Conservation (phyloP, 2,113 vertebrate species). For the Lagenorhynchus albirostris region DNA sequence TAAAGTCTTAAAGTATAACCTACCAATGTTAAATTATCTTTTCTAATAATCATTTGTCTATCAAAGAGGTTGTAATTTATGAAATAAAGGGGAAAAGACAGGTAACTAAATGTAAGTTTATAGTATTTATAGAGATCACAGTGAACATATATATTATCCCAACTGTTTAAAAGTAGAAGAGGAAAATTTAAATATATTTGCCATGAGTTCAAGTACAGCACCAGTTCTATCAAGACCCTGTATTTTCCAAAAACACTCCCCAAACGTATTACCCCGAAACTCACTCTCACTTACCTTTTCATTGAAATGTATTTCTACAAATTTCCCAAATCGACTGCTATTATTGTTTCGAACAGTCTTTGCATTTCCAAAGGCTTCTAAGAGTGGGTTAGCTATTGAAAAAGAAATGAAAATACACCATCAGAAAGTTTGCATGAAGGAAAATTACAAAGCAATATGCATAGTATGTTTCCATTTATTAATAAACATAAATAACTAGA, state of each 20-base stretch:
- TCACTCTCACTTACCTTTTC: slow-evolving; percentile 87
- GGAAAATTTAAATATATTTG: not conserved
- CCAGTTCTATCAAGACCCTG: not conserved
- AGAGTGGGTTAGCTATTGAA: slow-evolving; percentile 92
- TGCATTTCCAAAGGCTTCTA: slow-evolving; percentile 98
- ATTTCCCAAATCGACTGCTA: slow-evolving; percentile 98
- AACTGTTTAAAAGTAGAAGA: not conserved
- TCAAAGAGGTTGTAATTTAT: not conserved
- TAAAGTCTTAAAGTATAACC: not conserved
- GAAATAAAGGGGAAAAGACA: not conserved
- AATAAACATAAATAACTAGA: not conserved
- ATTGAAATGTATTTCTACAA: slow-evolving; percentile 98
- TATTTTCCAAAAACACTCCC: not conserved
- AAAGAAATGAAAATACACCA: slow-evolving; percentile 22
- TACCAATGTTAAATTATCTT: not conserved
- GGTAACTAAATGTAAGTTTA: not conserved
- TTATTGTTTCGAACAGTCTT: slow-evolving; percentile 99
- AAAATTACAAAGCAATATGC: not conserved
- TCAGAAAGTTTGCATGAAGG: not conserved
- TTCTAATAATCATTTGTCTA: not conserved
- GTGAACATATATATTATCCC: not conserved
- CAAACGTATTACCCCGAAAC: not conserved
- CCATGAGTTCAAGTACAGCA: not conserved
- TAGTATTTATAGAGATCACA: not conserved
- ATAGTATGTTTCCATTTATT: not conserved